These are phyloP conservation scores for Pseudocheirus occidentalis DNA, from an alignment of 2,797 vertebrate species.

Conservation along the genomic window DNA sequence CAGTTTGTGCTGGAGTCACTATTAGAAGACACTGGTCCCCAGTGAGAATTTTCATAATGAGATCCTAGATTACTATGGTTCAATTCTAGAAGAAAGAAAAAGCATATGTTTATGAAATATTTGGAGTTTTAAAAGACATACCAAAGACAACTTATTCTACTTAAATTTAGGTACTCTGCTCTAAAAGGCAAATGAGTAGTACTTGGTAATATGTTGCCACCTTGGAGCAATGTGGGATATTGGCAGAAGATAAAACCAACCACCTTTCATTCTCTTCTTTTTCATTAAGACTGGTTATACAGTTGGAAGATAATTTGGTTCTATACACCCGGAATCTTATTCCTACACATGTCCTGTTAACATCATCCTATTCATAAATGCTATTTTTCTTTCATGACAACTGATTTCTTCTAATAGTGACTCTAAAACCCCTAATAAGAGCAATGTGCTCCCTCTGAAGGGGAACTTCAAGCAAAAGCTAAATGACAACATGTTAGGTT, in stretches of 20 bases:
- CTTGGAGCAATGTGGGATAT: not conserved
- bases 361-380: not conserved
- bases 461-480: not conserved
- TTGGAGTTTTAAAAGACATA: slow-evolving; percentile 34
- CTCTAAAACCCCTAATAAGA: not conserved
- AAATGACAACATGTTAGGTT: not conserved
- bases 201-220: not conserved
- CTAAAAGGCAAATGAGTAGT: not conserved
- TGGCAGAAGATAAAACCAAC: not conserved
- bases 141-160: slow-evolving; percentile 1
- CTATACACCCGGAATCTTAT: not conserved
- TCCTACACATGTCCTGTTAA: not conserved
- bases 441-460: not conserved
- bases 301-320: not conserved
- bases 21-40: slow-evolving; percentile 93
- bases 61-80: slow-evolving; percentile 93
- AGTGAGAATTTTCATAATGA: slow-evolving; percentile 96
- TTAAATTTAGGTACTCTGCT: not conserved
- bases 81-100: slow-evolving; percentile 88
- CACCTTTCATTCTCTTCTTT: not conserved
- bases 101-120: slow-evolving; percentile 58
- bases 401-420: not conserved
- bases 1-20: slow-evolving; percentile 94
- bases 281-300: not conserved
- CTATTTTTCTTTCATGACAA: not conserved